These are phyloP conservation scores for Hypercompe scribonia DNA, from an alignment of 2,888 invertebrate genomes.

Conservation along the genomic window DNA sequence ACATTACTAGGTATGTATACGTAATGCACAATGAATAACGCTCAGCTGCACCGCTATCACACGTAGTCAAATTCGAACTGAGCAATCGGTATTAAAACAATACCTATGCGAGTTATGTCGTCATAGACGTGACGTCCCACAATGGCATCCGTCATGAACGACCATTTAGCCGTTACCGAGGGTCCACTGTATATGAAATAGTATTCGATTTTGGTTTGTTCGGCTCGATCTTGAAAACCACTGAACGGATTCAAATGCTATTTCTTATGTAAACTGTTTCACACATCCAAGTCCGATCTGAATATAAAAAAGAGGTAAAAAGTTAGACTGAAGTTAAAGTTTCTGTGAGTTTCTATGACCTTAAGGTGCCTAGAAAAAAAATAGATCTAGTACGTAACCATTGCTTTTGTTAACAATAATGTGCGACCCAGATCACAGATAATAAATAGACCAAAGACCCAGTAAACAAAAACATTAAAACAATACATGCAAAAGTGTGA, in stretches of 20 bases:
- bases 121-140: too few species aligned
- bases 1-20: too few species aligned
- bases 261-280: background rate
- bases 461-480: conserved; percentile 2
- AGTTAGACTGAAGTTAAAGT: background rate
- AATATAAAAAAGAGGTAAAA: background rate
- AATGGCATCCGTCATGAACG: too few species aligned
- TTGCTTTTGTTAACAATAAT: background rate
- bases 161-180: too few species aligned
- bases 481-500: background rate
- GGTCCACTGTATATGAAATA: too few species aligned
- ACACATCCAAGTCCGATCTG: background rate
- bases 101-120: too few species aligned
- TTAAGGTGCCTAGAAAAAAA: background rate
- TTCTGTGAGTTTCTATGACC: background rate
- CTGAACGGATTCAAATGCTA: background rate
- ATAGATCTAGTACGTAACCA: background rate
- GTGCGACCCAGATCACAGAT: background rate
- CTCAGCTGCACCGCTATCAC: too few species aligned
- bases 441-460: background rate
- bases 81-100: too few species aligned
- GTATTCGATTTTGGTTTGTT: background rate
- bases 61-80: too few species aligned
- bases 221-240: background rate
- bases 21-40: too few species aligned